These are phyloP conservation scores for Mycalesis mineus DNA, from an alignment of 2,888 invertebrate species.

Conservation along the genomic window DNA sequence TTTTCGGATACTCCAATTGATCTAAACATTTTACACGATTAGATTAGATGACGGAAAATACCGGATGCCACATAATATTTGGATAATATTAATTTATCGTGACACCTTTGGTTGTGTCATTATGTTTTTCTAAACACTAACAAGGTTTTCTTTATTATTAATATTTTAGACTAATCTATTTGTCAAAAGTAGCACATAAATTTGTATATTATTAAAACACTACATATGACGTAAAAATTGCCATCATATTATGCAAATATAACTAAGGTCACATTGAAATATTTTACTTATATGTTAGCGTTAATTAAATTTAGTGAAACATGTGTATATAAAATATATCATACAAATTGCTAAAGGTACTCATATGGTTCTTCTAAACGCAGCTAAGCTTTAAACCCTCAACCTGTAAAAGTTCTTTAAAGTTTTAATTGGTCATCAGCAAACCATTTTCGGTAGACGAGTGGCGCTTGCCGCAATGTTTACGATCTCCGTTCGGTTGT, in stretches of 20 bases:
- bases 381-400: slow-evolving; percentile 17
- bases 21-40: not conserved
- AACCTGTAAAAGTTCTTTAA: slow-evolving; percentile 27
- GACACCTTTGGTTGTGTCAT: not conserved
- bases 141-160: not conserved
- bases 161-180: no score
- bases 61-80: not conserved
- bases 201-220: no score
- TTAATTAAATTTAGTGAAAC: no score
- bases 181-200: no score
- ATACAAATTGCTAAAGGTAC: no score
- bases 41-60: not conserved
- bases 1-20: not conserved
- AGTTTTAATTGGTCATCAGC: slow-evolving; percentile 30
- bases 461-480: slow-evolving; percentile 51
- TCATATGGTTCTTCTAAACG: not conserved
- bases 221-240: no score
- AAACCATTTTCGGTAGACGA: slow-evolving; percentile 25
- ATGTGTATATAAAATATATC: no score
- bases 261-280: no score
- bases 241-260: no score
- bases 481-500: slow-evolving; percentile 43
- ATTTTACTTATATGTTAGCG: no score
- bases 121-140: not conserved
- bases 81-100: not conserved